Percentiles rank a stretch among this genome's conserved stretches.
Evolutionary conservation across 2,888 invertebrate species (phyloP).

Genomic region (Drosophila pseudotakahashii): DNA sequence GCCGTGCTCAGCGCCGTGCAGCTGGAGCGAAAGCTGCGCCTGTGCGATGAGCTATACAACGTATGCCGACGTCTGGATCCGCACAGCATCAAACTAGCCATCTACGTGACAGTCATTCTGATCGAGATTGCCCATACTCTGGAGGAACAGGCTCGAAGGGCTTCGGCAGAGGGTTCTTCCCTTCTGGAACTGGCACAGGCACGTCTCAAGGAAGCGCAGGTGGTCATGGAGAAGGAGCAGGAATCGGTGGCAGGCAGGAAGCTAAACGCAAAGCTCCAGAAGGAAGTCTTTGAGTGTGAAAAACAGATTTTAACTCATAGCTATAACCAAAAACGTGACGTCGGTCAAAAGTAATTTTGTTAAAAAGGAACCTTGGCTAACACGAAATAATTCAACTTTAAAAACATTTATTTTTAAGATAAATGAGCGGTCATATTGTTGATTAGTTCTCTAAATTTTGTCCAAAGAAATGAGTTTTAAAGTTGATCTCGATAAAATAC

Average conservation of each 20-base stretch:
- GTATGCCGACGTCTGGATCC: constrained; percentile 89
- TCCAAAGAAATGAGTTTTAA: no score
- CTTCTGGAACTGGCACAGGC: constrained; percentile 62
- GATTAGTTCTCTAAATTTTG: no score
- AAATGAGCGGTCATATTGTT: no score
- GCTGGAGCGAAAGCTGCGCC: constrained; percentile 87
- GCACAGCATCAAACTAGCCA: constrained; percentile 89
- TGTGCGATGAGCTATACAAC: constrained; percentile 88
- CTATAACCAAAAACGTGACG: constrained; percentile 22
- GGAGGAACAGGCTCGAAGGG: constrained; percentile 85
- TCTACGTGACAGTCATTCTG: constrained; percentile 91
- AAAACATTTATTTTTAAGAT: no score
- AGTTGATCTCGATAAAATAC: no score
- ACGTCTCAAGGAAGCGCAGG: constrained; percentile 72
- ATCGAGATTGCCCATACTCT: constrained; percentile 89
- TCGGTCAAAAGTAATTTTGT: background rate
- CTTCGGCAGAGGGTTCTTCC: constrained; percentile 31
- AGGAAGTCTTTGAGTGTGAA: constrained; percentile 57
- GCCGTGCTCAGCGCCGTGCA: constrained; percentile 86
- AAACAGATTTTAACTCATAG: constrained; percentile 47
- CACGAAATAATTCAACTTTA: no score
- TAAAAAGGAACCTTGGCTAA: background rate
- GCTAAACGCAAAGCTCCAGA: constrained; percentile 68
- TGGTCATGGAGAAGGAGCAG: constrained; percentile 79
- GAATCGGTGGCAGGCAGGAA: constrained; percentile 82